Percentiles rank a stretch among this genome's conserved stretches.
Evolutionary conservation across 2,113 vertebrate genomes (phyloP).

Genomic region (Merops nubicus): DNA sequence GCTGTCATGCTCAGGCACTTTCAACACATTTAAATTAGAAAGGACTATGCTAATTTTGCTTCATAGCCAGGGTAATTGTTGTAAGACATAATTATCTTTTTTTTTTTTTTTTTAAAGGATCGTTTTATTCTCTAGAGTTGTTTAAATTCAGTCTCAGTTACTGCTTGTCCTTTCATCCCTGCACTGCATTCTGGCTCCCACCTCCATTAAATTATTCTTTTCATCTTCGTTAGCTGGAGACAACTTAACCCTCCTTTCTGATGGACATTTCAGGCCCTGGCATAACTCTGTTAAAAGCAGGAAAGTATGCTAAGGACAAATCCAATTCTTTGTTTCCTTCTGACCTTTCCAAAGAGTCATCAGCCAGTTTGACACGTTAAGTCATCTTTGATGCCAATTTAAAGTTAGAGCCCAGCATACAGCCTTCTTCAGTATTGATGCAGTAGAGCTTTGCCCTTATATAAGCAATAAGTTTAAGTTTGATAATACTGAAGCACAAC

Average conservation of each 20-base stretch:
- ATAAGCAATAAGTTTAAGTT: not conserved
- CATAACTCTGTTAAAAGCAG: slow-evolving; percentile 44
- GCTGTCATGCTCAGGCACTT: slow-evolving; percentile 82
- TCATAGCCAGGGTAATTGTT: slow-evolving; percentile 81
- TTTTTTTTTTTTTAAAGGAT: slow-evolving; percentile 62
- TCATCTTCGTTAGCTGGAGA: slow-evolving; percentile 66
- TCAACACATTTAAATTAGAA: slow-evolving; percentile 85
- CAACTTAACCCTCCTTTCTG: slow-evolving; percentile 59
- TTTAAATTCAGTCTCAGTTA: slow-evolving; percentile 76
- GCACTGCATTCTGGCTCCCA: slow-evolving; percentile 47
- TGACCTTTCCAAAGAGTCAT: slow-evolving; percentile 20
- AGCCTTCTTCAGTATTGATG: not conserved
- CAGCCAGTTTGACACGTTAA: slow-evolving; percentile 1
- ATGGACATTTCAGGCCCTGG: slow-evolving; percentile 40
- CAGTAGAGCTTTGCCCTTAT: slow-evolving; percentile 27
- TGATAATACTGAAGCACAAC: not conserved
- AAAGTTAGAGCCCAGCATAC: slow-evolving; percentile 25
- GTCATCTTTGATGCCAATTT: slow-evolving; percentile 56
- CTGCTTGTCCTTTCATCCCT: slow-evolving; percentile 65
- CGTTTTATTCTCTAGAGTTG: slow-evolving; percentile 74
- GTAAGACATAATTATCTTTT: slow-evolving; percentile 82
- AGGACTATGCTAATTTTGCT: slow-evolving; percentile 85
- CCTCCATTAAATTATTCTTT: slow-evolving; percentile 69
- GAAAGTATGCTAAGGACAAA: slow-evolving; percentile 46
- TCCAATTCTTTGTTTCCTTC: slow-evolving; percentile 35